Percentiles rank a stretch among this genome's conserved stretches.
phyloP scores from a whole-genome alignment of 2,113 vertebrate species.

The Dryoscopus gambensis region DNA sequence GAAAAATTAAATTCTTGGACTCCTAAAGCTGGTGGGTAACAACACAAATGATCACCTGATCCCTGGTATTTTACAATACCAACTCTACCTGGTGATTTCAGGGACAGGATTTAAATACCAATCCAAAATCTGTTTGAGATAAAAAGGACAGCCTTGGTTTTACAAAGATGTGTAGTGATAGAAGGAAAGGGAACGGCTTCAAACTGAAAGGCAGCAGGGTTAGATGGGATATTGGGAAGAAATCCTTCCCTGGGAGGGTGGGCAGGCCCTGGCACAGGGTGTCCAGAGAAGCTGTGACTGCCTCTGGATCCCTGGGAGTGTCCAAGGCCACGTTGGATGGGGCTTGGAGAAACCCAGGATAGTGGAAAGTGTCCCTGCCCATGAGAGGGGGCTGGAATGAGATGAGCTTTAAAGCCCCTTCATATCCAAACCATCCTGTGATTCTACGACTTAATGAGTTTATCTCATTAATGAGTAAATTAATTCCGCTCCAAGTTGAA shows the following conservation, averaged over 20 bases:
- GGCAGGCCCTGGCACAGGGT: fast-evolving
- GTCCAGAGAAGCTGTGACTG: background rate
- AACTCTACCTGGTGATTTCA: background rate
- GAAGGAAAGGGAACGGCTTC: background rate
- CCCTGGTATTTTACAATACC: background rate
- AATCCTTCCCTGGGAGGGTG: background rate
- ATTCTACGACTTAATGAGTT: background rate
- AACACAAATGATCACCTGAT: background rate
- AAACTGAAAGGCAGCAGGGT: background rate
- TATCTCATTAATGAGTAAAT: background rate
- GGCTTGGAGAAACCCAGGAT: background rate
- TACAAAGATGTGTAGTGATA: background rate
- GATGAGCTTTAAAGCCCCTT: background rate
- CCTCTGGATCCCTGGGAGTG: background rate
- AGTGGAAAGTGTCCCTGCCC: background rate
- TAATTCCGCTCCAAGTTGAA: background rate
- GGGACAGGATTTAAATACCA: background rate
- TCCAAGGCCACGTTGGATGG: fast-evolving
- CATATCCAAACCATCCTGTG: background rate
- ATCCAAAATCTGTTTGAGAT: background rate
- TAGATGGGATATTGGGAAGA: background rate
- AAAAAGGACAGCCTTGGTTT: background rate
- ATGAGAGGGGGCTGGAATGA: background rate
- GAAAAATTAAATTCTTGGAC: background rate
- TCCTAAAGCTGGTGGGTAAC: background rate